Evolutionary conservation across 2,888 invertebrate genomes (phyloP), one percentile per base, ranked within the genome.

Genomic region (Tethea ocularis): DNA sequence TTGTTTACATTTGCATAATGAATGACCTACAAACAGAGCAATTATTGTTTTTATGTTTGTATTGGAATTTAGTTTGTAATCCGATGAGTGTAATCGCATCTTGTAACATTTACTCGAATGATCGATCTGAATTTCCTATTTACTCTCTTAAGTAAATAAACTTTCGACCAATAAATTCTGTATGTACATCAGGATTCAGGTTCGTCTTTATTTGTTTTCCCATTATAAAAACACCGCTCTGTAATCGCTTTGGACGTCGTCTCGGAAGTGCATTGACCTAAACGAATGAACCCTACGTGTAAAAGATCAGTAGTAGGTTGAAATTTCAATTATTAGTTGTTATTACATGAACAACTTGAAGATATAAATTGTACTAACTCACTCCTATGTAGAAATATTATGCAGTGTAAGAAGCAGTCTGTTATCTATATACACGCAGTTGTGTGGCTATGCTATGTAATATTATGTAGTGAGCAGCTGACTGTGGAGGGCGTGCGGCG

Each of bases 241-340:
- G 85, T 89, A 88, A 88, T 91, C 85, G 84, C 80, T 83, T 87
- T 85, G 81, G 86, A 84, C 87, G 84, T 87, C 84, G 84, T 78
- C 83, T 90, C 87, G 86, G 87, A 91, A 92, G 93, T 93, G 91
- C 93, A 90, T 87, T 93, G 93, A 93, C 93, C 93, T 85, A 89
- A 33, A 83, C 84, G 84, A 88, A 86, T 87, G 87, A 89, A 89
- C 89, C 87, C 86, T 85, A 77, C 72, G 75, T 80, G 72, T 80
- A 72, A 83, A 85, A 78, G 68, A 71, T 67, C 56, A 41, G 41
- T 41, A 41, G 41, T 54, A 60, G 51, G 17, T 51, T 73, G 72
- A 78, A 73, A 74, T 75, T 74, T 69, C 64, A 62, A 68, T 66
- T 52, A 52, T 33, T 58, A 54, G 56, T 59, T 38, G 41, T 46